Evolutionary conservation across 1,140 invertebrate genomes (phyloP).

Genomic region (Glossosoma conforme): DNA sequence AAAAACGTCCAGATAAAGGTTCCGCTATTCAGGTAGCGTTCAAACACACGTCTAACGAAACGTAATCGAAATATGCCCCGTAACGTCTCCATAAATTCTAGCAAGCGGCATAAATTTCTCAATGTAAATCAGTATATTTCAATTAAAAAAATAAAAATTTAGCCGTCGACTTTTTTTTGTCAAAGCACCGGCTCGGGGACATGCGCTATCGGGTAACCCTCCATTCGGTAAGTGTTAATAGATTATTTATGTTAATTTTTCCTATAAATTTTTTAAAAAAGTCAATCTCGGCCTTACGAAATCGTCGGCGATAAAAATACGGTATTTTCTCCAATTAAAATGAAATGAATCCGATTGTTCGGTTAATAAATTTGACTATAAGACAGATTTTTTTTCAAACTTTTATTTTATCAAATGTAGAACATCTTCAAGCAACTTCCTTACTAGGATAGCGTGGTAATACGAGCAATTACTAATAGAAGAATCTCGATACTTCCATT

Average conservation of each 20-base stretch:
- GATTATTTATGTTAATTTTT: constrained; percentile 21
- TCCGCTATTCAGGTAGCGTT: neutral
- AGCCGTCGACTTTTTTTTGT: constrained; percentile 6
- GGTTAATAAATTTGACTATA: too few species aligned
- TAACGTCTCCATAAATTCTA: constrained; percentile 7
- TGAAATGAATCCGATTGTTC: too few species aligned
- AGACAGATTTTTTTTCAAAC: too few species aligned
- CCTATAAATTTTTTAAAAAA: constrained; percentile 17
- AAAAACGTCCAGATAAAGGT: neutral
- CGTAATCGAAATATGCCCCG: constrained; percentile 10
- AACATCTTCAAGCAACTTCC: too few species aligned
- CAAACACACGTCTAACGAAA: neutral
- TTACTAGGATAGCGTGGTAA: too few species aligned
- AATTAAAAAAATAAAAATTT: constrained; percentile 14
- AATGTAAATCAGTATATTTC: constrained; percentile 19
- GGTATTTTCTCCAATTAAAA: too few species aligned
- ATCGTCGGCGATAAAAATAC: too few species aligned
- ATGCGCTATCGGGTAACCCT: constrained; percentile 13
- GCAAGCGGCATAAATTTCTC: constrained; percentile 7
- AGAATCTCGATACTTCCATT: too few species aligned
- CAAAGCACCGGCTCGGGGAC: constrained; percentile 9
- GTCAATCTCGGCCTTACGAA: too few species aligned
- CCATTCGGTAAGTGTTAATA: constrained; percentile 12
- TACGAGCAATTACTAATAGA: too few species aligned
- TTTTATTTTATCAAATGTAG: too few species aligned